A percentile compares a stretch with the other conserved stretches of the same genome.
phyloP scores from a whole-genome alignment of 1,140 invertebrate species.

The Octopus bimaculoides region DNA sequence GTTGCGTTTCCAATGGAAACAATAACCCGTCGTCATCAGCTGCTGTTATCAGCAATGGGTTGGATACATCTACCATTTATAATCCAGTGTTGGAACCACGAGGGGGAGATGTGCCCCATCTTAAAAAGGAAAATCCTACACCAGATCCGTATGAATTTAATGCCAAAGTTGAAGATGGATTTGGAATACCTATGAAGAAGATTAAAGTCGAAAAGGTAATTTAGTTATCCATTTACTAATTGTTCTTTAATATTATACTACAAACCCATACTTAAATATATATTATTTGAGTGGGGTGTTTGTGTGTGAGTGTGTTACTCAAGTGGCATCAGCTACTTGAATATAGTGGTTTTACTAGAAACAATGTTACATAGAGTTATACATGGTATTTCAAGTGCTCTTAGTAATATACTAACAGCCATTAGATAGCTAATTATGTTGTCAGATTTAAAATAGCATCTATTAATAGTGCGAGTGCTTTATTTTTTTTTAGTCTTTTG shows the following conservation, averaged over 20 bases:
- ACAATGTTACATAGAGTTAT: too few relatives aligned
- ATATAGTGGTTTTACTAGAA: too few relatives aligned
- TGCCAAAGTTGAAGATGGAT: conserved; percentile 51
- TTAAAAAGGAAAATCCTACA: conserved; percentile 33
- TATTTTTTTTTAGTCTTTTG: too few relatives aligned
- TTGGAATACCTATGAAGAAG: conserved; percentile 50
- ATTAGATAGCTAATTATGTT: too few relatives aligned
- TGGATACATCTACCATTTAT: conserved; percentile 18
- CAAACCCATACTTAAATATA: too few relatives aligned
- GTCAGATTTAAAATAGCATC: too few relatives aligned
- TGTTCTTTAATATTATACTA: too few relatives aligned
- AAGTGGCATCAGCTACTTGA: too few relatives aligned
- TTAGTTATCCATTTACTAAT: neutral
- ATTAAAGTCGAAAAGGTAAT: conserved; percentile 52
- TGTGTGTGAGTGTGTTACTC: neutral
- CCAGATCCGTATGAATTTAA: conserved; percentile 54
- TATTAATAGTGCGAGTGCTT: too few relatives aligned
- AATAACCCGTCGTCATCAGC: neutral
- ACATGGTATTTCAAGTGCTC: too few relatives aligned
- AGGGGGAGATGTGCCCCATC: conserved; percentile 23
- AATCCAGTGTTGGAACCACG: conserved; percentile 38
- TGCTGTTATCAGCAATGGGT: neutral
- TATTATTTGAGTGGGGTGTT: neutral
- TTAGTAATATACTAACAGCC: too few relatives aligned
- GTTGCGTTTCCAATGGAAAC: neutral